Evolutionary conservation across 1,140 invertebrate genomes (phyloP), one percentile per base, ranked within the genome.

Genomic region (Cardiocondyla obscurior): DNA sequence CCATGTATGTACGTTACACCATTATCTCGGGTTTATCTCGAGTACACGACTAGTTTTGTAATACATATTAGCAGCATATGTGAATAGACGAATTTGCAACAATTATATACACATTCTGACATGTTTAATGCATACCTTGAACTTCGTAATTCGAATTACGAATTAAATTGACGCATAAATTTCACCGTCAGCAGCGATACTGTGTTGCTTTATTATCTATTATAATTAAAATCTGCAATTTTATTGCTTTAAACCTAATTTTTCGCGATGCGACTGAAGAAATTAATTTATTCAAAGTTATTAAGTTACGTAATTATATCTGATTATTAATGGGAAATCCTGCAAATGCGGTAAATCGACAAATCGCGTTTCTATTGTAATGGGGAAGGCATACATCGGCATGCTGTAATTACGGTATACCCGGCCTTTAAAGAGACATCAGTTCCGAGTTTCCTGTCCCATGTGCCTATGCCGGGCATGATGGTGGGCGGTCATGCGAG

Each of bases 21-120:
- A 79, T 79, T 79, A 79, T 55, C 62, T 39, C 22, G 46, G 22
- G 33, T 69, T 79, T 79, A 79, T 79, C 74, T 67, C 33, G 60
- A 3, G 14, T 67, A 46, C 62, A 39, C 33, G 46, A 16, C 22
- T 16, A 77, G 46, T 79, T 79, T 69, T 77, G 46, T 77, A 77
- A 77, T 65, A n/a, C 60, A 76, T 49, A 77, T 79, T 33, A 36
- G 12, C 33, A 28, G 12, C 22, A 14, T 19, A 39, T n/a, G 12
- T 55, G 22, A 67, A 69, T 53, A 16, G 22, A 53, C 51, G 8
- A 30, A 55, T 79, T n/a, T 22, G n/a, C 42, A 79, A 69, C 33
- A 22, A 65, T 16, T 19, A 19, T 65, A 33, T 36, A n/a, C 16
- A 64, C 30, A 51, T n/a, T n/a, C 16, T 39, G 36, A 53, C 19